These are phyloP conservation scores for Lycia hirtaria DNA, from an alignment of 2,888 invertebrate genomes.

Conservation along the genomic window DNA sequence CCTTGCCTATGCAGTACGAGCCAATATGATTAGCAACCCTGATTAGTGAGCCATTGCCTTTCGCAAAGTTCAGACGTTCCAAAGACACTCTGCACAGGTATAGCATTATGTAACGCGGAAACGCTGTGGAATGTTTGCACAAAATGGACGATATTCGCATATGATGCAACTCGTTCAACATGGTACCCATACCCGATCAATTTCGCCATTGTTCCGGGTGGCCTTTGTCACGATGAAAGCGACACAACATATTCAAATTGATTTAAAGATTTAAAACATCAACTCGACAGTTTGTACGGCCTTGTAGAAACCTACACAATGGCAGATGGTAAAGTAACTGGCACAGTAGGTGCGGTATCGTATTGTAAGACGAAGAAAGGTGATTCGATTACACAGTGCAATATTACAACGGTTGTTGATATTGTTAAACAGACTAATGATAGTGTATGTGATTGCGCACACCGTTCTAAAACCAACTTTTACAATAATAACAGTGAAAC, in stretches of 20 bases:
- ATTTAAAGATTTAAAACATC: conserved; percentile 34
- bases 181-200: conserved; percentile 36
- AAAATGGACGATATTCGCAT: conserved; percentile 58
- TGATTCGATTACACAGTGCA: conserved; percentile 17
- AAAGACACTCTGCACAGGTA: conserved; percentile 3
- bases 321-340: conserved; percentile 15
- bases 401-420: conserved; percentile 28
- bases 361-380: conserved; percentile 11
- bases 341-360: conserved; percentile 7
- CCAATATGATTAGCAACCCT: conserved; percentile 37
- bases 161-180: conserved; percentile 53
- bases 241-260: conserved; percentile 32
- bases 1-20: conserved; percentile 41
- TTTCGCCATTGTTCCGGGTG: conserved; percentile 40
- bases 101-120: conserved; percentile 53
- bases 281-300: conserved; percentile 17
- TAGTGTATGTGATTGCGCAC: conserved; percentile 21
- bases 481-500: conserved; percentile 31
- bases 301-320: conserved; percentile 33
- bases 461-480: conserved; percentile 29
- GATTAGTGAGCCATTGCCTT: conserved; percentile 30
- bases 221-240: conserved; percentile 38
- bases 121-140: conserved; percentile 44
- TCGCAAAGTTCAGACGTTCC: conserved; percentile 14
- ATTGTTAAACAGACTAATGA: conserved; percentile 32